A percentile compares a stretch with the other conserved stretches of the same genome.
These are phyloP conservation scores for Eriocheir sinensis DNA, from an alignment of 1,140 invertebrate species.

Conservation along the genomic window DNA sequence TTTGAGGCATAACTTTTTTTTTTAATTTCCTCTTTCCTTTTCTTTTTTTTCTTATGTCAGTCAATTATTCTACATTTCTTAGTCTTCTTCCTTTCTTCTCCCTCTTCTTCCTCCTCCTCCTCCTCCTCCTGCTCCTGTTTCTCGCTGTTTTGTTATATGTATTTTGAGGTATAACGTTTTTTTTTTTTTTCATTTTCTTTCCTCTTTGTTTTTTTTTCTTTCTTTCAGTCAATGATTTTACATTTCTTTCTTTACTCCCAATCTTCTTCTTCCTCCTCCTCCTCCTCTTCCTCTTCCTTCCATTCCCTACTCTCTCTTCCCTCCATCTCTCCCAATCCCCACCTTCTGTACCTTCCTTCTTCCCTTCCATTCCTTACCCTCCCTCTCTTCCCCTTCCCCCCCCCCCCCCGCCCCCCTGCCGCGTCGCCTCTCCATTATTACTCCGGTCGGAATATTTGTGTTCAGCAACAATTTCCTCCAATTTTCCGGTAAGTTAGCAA, in stretches of 20 bases:
- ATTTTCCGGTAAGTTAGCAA: conserved; percentile 65
- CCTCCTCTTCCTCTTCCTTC: not conserved
- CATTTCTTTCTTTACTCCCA: not conserved
- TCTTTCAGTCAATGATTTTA: not conserved
- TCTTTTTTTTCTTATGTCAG: not conserved
- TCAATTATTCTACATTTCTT: not conserved
- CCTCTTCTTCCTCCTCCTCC: not conserved
- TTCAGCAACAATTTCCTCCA: conserved; percentile 70
- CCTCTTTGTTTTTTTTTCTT: too few species aligned
- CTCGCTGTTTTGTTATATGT: not conserved
- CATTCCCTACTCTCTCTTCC: not conserved
- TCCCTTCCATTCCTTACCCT: not conserved
- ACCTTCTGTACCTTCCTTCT: not conserved
- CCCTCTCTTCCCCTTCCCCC: not conserved
- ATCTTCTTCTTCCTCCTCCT: not conserved
- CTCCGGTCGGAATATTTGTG: conserved; percentile 63
- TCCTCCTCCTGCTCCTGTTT: not conserved
- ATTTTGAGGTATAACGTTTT: too few species aligned
- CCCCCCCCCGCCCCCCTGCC: not conserved
- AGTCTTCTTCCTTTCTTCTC: not conserved
- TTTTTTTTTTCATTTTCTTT: too few species aligned
- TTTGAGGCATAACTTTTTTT: not conserved
- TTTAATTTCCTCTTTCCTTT: not conserved
- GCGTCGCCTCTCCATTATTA: not conserved
- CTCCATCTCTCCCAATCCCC: too few species aligned